Conservation (phyloP, 2,113 vertebrate genomes). For the Ptyas mucosa region DNA sequence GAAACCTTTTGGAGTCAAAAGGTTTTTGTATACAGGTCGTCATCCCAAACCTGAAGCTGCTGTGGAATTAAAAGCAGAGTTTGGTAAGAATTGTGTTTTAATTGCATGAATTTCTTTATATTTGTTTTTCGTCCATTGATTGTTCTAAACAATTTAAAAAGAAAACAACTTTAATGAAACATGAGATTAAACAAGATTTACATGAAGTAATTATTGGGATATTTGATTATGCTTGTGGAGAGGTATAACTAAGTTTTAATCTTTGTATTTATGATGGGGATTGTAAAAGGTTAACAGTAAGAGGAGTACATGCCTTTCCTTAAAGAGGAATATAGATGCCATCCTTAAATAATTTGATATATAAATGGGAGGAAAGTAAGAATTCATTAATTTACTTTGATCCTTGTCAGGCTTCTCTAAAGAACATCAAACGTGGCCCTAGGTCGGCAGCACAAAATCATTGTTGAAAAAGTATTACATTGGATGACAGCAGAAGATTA, state of each 20-base stretch:
- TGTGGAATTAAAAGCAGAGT: conserved; percentile 80
- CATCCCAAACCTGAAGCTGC: conserved; percentile 70
- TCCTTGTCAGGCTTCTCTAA: neutral
- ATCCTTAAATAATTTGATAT: neutral
- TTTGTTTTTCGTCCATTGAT: neutral
- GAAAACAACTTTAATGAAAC: rapidly evolving
- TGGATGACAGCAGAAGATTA: neutral
- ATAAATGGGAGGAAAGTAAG: neutral
- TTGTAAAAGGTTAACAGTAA: neutral
- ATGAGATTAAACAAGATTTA: neutral
- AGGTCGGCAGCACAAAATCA: neutral
- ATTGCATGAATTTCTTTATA: rapidly evolving
- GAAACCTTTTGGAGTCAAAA: conserved; percentile 89
- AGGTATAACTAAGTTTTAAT: neutral
- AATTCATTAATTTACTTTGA: neutral
- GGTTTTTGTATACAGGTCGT: conserved; percentile 84
- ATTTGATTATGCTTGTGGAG: neutral
- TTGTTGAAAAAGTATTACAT: neutral
- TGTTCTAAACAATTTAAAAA: rapidly evolving
- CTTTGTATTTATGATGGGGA: neutral
- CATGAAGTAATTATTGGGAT: neutral
- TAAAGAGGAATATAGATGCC: neutral
- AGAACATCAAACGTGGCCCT: neutral
- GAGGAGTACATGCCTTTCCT: neutral
- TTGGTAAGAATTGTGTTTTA: conserved; percentile 71